Base-by-base conservation (phyloP, 2,888 invertebrate species). In the Ectobius pallidus region DNA sequence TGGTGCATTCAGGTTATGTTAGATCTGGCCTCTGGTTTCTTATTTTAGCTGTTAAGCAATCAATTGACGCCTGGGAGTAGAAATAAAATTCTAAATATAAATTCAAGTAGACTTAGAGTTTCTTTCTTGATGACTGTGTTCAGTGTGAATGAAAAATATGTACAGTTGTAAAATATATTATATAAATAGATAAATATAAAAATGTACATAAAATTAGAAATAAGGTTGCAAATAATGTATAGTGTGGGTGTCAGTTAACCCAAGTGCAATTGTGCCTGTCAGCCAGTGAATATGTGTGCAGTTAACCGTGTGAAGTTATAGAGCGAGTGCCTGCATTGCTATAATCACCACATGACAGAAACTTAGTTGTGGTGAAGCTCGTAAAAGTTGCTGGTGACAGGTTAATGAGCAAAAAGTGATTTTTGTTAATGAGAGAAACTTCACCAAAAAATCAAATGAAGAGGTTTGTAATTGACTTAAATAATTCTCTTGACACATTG, bases 231-330 rank as follows among this genome's bases (percentile, higher is more conserved):
- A 11, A 34, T 34, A 11, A 3, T 27, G n/a, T 16, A n/a, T 30
- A n/a, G 58, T 58, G 30, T 58, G 58, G 58, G 52, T 52, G 52
- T n/a, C 30, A 30, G 30, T 25, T 70, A 68, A 69, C 73, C 70
- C 44, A 73, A 73, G 73, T 73, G 73, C 73, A 70, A 73, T 73
- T 73, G 73, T 63, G 63, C 39, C 63, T 55, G 69, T 55, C 25
- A 27, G n/a, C 46, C 46, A 34, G n/a, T 18, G 7, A n/a, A 34
- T 25, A n/a, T 25, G 22, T 44, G 69, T 62, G n/a, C n/a, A n/a
- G n/a, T n/a, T n/a, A n/a, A n/a, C n/a, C n/a, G n/a, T n/a, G n/a
- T n/a, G n/a, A n/a, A n/a, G n/a, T n/a, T n/a, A 18, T 32, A 34
- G 25, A 58, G 44, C 18, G 30, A 46, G 34, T 72, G 72, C 44